phyloP scores from a whole-genome alignment of 2,888 invertebrate species.

The Xylota segnis region DNA sequence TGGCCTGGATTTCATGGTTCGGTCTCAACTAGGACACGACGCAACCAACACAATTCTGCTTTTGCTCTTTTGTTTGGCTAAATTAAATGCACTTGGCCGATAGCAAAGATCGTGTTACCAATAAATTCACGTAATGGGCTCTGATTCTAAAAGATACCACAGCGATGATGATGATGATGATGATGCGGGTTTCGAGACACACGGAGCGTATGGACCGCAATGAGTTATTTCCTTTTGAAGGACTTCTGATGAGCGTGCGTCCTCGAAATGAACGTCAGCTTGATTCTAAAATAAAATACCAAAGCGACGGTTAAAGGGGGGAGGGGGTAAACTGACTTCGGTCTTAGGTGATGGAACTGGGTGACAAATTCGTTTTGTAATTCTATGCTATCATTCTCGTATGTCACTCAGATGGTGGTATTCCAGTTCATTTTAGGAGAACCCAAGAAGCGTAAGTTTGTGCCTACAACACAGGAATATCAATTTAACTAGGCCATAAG shows the following conservation, averaged over 20 bases:
- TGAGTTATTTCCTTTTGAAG: conserved; percentile 59
- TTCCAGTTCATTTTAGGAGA: conserved; percentile 17
- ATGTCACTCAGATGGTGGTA: conserved; percentile 47
- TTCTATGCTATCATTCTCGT: conserved; percentile 55
- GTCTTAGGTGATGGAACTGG: conserved; percentile 39
- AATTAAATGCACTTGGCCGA: conserved; percentile 76
- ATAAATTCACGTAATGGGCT: conserved; percentile 75
- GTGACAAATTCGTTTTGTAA: conserved; percentile 72
- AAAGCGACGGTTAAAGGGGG: background rate
- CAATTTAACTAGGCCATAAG: conserved; percentile 73
- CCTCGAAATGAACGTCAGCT: conserved; percentile 47
- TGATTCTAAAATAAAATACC: background rate
- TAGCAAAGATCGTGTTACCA: conserved; percentile 76
- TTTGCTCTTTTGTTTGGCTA: conserved; percentile 69
- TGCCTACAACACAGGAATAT: conserved; percentile 58
- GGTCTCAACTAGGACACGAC: conserved; percentile 73
- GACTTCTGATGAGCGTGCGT: conserved; percentile 60
- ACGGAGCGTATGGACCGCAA: background rate
- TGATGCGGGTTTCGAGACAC: conserved; percentile 4
- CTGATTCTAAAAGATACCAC: conserved; percentile 63
- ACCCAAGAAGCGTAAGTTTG: conserved; percentile 31
- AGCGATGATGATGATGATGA: conserved; percentile 25
- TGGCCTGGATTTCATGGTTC: conserved; percentile 75
- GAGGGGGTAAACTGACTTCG: background rate
- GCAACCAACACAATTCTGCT: conserved; percentile 51